Evolutionary conservation across 2,113 vertebrate genomes (phyloP).

Genomic region (Catharus bicknelli): DNA sequence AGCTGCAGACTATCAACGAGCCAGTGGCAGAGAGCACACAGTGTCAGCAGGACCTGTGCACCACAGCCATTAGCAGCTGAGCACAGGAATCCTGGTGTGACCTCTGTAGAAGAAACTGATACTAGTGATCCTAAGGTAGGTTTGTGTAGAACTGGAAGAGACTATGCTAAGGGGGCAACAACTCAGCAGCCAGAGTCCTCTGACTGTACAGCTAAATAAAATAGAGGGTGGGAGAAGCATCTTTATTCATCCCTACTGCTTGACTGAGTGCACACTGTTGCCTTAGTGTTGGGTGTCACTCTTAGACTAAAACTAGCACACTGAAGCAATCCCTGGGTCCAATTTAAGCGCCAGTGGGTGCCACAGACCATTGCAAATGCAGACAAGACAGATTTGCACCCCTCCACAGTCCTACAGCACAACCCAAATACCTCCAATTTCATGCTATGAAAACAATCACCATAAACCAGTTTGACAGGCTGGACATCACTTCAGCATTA

Average conservation of each 20-base stretch:
- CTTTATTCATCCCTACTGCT: background rate
- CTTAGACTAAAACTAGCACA: background rate
- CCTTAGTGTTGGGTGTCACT: background rate
- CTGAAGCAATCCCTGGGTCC: background rate
- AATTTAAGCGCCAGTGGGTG: background rate
- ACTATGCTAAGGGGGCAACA: background rate
- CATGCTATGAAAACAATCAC: background rate
- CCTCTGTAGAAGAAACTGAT: background rate
- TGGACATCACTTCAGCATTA: background rate
- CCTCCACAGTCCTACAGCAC: background rate
- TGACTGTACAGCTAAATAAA: background rate
- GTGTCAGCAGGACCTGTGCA: background rate
- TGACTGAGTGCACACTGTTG: background rate
- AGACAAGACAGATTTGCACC: background rate
- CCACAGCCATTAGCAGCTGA: background rate
- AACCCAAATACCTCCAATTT: background rate
- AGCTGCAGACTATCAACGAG: background rate
- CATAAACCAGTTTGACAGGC: background rate
- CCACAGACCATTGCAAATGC: background rate
- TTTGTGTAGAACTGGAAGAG: background rate
- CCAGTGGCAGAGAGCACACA: background rate
- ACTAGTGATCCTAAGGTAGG: background rate
- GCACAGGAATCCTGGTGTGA: background rate
- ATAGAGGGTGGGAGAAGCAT: background rate
- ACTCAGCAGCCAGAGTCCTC: background rate